These are phyloP conservation scores for Lacanobia wlatinum DNA, from an alignment of 2,888 invertebrate genomes.

Conservation along the genomic window DNA sequence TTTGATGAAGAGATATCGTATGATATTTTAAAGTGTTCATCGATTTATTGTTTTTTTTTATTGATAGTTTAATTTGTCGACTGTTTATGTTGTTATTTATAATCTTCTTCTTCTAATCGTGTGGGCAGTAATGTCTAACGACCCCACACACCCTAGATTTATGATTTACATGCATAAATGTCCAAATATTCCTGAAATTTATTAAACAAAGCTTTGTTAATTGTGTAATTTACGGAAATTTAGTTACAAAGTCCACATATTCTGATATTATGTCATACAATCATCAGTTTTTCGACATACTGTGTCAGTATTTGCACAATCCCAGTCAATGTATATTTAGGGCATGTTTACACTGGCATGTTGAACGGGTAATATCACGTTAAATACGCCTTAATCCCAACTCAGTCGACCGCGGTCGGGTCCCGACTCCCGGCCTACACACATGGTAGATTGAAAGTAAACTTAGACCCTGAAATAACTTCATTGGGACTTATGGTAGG, in stretches of 20 bases:
- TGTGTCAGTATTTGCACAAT: slow-evolving; percentile 30
- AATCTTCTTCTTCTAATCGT: too few species aligned
- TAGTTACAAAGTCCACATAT: neutral
- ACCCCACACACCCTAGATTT: too few species aligned
- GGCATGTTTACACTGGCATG: slow-evolving; percentile 37
- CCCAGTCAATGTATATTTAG: slow-evolving; percentile 47
- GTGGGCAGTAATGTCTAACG: too few species aligned
- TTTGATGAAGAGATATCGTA: neutral
- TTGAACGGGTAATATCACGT: slow-evolving; percentile 39
- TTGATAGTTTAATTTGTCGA: too few species aligned
- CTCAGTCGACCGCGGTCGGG: slow-evolving; percentile 37
- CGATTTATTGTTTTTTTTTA: too few species aligned
- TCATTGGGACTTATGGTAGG: slow-evolving; percentile 28
- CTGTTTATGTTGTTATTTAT: too few species aligned
- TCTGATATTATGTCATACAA: slow-evolving; percentile 6
- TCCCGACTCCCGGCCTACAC: slow-evolving; percentile 31
- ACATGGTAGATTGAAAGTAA: slow-evolving; percentile 57
- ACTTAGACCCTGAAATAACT: slow-evolving; percentile 53
- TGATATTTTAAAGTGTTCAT: neutral
- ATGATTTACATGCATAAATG: too few species aligned
- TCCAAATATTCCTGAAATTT: too few species aligned
- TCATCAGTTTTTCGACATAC: slow-evolving; percentile 19
- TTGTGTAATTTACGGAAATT: neutral
- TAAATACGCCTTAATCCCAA: slow-evolving; percentile 50
- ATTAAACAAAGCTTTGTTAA: neutral